phyloP scores from a whole-genome alignment of 2,888 invertebrate species.

The Ichneumoninae sp. region DNA sequence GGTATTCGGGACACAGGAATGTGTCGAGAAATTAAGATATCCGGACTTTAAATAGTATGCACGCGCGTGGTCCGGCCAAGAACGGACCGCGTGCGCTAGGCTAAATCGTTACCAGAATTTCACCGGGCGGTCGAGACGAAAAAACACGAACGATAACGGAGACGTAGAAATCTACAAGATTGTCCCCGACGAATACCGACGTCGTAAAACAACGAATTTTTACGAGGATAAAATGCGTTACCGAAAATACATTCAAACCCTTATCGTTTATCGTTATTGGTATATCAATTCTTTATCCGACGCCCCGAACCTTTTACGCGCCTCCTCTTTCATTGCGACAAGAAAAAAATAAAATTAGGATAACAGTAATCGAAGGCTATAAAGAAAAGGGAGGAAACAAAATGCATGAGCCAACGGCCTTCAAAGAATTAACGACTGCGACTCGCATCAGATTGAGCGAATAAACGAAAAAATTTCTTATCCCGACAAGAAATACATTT shows the following conservation, averaged over 20 bases:
- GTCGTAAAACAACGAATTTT: slow-evolving; percentile 41
- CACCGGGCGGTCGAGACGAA: slow-evolving; percentile 49
- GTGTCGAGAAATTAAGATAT: slow-evolving; percentile 80
- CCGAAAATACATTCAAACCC: slow-evolving; percentile 17
- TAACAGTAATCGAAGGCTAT: neutral
- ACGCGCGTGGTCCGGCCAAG: slow-evolving; percentile 4
- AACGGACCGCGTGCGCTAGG: slow-evolving; percentile 65
- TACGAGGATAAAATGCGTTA: slow-evolving; percentile 9
- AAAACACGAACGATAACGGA: slow-evolving; percentile 33
- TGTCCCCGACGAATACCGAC: slow-evolving; percentile 41
- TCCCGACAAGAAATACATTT: slow-evolving; percentile 44
- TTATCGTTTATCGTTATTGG: slow-evolving; percentile 17
- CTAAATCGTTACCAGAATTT: slow-evolving; percentile 74
- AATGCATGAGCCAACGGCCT: neutral
- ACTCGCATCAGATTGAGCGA: neutral
- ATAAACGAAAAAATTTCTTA: slow-evolving; percentile 16
- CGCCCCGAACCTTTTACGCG: neutral
- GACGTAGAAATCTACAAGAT: slow-evolving; percentile 40
- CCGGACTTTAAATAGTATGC: slow-evolving; percentile 44
- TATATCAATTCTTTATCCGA: slow-evolving; percentile 6
- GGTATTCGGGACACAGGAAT: slow-evolving; percentile 69
- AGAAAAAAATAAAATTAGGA: slow-evolving; percentile 1
- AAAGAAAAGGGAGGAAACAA: neutral
- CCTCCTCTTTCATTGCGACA: neutral
- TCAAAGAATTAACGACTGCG: slow-evolving; percentile 7